These are phyloP conservation scores for Physeter macrocephalus DNA, from an alignment of 2,113 vertebrate species.

Conservation along the genomic window DNA sequence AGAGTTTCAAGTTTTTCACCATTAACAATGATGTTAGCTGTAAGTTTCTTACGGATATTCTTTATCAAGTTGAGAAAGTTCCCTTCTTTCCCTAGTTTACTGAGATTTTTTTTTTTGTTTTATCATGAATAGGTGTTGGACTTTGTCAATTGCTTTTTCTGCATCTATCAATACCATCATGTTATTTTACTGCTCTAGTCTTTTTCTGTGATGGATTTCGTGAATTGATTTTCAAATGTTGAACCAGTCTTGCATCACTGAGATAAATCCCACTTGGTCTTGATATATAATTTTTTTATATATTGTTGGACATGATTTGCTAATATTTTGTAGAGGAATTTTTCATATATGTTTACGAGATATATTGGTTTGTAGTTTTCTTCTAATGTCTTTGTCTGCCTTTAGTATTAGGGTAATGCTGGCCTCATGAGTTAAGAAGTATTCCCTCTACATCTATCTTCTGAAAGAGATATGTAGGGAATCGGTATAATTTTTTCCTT, in stretches of 20 bases:
- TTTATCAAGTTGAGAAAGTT: neutral
- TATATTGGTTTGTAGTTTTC: neutral
- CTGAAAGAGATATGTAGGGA: neutral
- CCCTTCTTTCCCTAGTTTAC: neutral
- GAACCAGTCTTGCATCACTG: neutral
- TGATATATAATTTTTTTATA: neutral
- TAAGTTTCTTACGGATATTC: neutral
- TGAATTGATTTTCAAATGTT: neutral
- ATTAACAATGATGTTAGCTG: neutral
- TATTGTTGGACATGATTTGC: neutral
- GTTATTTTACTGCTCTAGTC: neutral
- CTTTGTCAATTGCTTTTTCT: neutral
- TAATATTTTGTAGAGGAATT: neutral
- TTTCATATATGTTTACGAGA: neutral
- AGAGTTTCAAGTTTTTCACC: neutral
- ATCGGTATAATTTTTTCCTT: neutral
- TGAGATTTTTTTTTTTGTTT: neutral
- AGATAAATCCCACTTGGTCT: neutral
- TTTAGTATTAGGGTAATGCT: neutral
- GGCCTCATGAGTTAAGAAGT: neutral
- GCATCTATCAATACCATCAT: neutral
- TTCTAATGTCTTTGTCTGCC: neutral
- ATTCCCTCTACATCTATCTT: neutral
- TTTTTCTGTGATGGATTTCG: neutral
- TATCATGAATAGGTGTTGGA: neutral